Conservation (phyloP, 53 echinoderm and acorn worm species). For the Actinopyga echinites region DNA sequence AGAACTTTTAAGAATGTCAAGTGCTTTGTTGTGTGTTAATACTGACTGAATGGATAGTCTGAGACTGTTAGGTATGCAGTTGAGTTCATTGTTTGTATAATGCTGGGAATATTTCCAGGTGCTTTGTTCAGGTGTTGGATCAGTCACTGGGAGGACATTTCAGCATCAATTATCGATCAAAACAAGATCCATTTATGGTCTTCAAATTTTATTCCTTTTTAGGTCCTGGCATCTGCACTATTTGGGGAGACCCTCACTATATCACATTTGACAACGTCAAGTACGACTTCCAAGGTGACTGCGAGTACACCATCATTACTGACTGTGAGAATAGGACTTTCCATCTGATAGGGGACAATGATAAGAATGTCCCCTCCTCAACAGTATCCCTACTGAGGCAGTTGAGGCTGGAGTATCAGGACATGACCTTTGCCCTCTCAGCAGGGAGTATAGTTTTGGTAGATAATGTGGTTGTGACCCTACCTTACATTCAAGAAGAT, state of each 20-base stretch:
- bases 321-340: constrained; percentile 53
- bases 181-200: no score
- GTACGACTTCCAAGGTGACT: constrained; percentile 76
- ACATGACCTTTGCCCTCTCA: constrained; percentile 19
- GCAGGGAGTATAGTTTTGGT: background rate
- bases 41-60: no score
- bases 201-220: background rate
- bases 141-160: no score
- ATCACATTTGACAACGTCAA: constrained; percentile 54
- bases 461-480: background rate
- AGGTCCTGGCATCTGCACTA: constrained; percentile 60
- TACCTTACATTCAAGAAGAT: constrained; percentile 6
- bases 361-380: constrained; percentile 58
- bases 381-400: constrained; percentile 49
- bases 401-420: constrained; percentile 48
- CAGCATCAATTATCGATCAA: no score
- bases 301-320: constrained; percentile 63
- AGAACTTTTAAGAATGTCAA: no score
- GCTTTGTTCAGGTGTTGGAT: no score
- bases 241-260: constrained; percentile 75
- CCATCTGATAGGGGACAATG: constrained; percentile 45
- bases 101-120: no score
- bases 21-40: no score
- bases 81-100: no score
- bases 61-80: no score